phyloP scores from a whole-genome alignment of 2,113 vertebrate species.

The Pangasianodon gigas region DNA sequence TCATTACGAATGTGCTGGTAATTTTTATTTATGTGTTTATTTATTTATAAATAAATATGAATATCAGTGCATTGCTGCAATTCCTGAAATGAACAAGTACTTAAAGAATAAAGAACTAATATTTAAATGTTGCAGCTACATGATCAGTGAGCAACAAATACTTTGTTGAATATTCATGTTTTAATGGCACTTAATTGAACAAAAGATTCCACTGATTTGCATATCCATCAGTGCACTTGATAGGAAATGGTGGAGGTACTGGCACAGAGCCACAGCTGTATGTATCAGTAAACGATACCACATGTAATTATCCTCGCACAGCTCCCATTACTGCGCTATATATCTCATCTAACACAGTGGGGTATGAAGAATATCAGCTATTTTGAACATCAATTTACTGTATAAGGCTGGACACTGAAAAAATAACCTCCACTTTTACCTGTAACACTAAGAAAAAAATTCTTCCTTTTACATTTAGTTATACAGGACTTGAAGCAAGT shows the following conservation, averaged over 20 bases:
- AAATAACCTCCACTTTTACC: not conserved
- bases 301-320: slow-evolving; percentile 53
- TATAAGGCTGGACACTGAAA: slow-evolving; percentile 8
- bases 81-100: slow-evolving; percentile 43
- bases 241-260: slow-evolving; percentile 42
- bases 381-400: not conserved
- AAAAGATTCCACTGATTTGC: slow-evolving; percentile 47
- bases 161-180: slow-evolving; percentile 48
- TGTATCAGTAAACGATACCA: slow-evolving; percentile 51
- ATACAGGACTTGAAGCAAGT: not conserved
- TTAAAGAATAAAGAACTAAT: slow-evolving; percentile 57
- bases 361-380: slow-evolving; percentile 31
- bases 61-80: slow-evolving; percentile 31
- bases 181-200: slow-evolving; percentile 45
- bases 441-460: not conserved
- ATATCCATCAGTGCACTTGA: slow-evolving; percentile 39
- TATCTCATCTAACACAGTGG: slow-evolving; percentile 29
- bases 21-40: slow-evolving; percentile 8
- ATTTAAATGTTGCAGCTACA: slow-evolving; percentile 19
- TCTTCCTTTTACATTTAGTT: not conserved
- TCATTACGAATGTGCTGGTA: not conserved
- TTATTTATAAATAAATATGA: slow-evolving; percentile 22
- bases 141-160: slow-evolving; percentile 47
- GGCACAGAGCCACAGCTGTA: slow-evolving; percentile 49
- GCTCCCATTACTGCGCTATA: slow-evolving; percentile 40